Percentiles rank a stretch among this genome's conserved stretches.
Evolutionary conservation across 2,797 vertebrate species (phyloP).

Genomic region (Alca torda): DNA sequence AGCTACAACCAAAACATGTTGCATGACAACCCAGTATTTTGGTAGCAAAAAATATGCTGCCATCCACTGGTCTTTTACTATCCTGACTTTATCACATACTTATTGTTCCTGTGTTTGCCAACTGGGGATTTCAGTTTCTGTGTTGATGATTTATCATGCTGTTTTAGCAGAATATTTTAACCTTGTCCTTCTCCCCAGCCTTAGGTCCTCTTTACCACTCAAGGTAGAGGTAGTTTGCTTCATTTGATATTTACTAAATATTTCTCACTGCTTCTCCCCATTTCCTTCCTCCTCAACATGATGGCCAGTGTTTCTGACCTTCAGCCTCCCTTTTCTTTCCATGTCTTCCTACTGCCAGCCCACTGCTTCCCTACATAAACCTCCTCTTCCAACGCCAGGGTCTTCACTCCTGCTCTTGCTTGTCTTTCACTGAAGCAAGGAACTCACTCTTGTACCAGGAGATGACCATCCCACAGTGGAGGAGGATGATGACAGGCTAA

Average conservation of each 20-base stretch:
- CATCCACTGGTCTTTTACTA: slow-evolving; percentile 38
- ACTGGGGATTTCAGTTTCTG: neutral
- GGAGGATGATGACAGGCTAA: neutral
- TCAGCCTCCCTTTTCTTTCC: neutral
- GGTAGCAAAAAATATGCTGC: slow-evolving; percentile 44
- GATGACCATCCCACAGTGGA: neutral
- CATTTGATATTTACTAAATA: neutral
- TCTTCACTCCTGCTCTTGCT: neutral
- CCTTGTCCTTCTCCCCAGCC: neutral
- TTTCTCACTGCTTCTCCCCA: neutral
- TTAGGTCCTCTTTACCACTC: neutral
- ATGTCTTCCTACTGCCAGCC: neutral
- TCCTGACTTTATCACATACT: neutral
- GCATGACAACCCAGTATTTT: neutral
- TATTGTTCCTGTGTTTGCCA: neutral
- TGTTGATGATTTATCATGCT: neutral
- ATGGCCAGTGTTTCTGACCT: neutral
- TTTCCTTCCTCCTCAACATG: neutral
- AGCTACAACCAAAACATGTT: neutral
- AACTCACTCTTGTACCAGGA: neutral
- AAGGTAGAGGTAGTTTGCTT: neutral
- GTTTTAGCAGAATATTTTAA: neutral
- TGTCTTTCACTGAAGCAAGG: neutral
- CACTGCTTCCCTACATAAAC: neutral
- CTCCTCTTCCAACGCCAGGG: neutral